Base-by-base conservation (phyloP, 2,888 invertebrate species). In the Hypselothyrea guttata region DNA sequence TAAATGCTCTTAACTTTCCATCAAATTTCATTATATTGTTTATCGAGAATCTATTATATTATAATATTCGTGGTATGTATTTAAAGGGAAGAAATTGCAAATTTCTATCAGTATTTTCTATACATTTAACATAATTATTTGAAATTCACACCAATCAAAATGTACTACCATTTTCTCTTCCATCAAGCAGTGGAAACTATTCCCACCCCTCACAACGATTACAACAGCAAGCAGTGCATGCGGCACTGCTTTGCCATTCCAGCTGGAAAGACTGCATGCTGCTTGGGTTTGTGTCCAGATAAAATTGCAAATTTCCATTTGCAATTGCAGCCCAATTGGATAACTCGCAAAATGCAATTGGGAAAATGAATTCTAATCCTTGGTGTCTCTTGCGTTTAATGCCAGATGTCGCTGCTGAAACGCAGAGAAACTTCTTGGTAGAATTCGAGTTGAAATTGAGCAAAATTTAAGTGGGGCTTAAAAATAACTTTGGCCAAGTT, bases 241-340 rank as follows among this genome's bases (percentile, higher is more conserved):
- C 0, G 22, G 31, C 41, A 72, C 73, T 72, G 84, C 76, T 13
- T 48, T 65, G 44, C 59, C 55, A 46, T 35, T 22, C 46, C 28
- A n/a, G 15, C 31, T 52, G 40, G 42, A 30, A 40, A 12, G 62
- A 52, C 13, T 55, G 53, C 48, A 41, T 51, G 9, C 45, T n/a
- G 42, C 44, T 41, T 54, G 27, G 85, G 77, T 77, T 82, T 65
- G 82, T 67, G 77, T 74, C 84, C 54, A 42, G 58, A 60, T 44
- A 56, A 65, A 46, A 56, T 58, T 45, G 56, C 71, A 71, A n/a
- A 45, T 37, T 63, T 59, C 45, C 56, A 59, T 47, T 53, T 40
- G 52, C 49, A 72, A 38, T 53, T 31, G 40, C 48, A 53, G 9
- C 61, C 61, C 15, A 31, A 56, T 37, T 13, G 28, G 66, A 48